These are phyloP conservation scores for Agrochola macilenta DNA, from an alignment of 2,888 invertebrate species.

Conservation along the genomic window DNA sequence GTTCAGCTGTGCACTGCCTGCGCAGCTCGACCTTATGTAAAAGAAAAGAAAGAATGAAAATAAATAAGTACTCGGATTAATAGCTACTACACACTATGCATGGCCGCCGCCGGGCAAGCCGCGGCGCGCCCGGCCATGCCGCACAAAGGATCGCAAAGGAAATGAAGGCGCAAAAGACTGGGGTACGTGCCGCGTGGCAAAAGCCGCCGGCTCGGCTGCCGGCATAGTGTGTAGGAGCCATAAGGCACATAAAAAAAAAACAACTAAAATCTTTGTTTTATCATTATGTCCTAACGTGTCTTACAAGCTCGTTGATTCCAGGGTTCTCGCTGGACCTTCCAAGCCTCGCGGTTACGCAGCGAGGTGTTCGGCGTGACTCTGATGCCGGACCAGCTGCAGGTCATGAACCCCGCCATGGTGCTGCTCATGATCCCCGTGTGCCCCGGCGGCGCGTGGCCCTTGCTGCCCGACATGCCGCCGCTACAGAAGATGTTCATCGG, in stretches of 20 bases:
- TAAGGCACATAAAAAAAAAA: no score
- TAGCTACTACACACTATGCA: no score
- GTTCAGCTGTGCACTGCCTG: not conserved
- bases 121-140: no score
- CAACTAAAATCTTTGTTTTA: not conserved
- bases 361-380: slow-evolving; percentile 88
- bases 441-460: slow-evolving; percentile 85
- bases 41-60: not conserved
- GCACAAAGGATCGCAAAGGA: no score
- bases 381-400: slow-evolving; percentile 95
- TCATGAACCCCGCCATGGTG: slow-evolving; percentile 94
- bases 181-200: no score
- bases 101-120: no score
- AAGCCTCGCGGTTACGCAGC: slow-evolving; percentile 93
- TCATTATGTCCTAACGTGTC: not conserved
- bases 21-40: not conserved
- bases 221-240: no score
- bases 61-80: not conserved
- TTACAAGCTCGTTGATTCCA: slow-evolving; percentile 63
- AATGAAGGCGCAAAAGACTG: no score
- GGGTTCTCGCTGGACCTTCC: slow-evolving; percentile 95
- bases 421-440: slow-evolving; percentile 93
- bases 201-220: no score
- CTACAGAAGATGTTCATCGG: slow-evolving; percentile 94
- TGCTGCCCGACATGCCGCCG: slow-evolving; percentile 88